phyloP scores from a whole-genome alignment of 2,113 vertebrate genomes.

The Pygathrix nemaeus region DNA sequence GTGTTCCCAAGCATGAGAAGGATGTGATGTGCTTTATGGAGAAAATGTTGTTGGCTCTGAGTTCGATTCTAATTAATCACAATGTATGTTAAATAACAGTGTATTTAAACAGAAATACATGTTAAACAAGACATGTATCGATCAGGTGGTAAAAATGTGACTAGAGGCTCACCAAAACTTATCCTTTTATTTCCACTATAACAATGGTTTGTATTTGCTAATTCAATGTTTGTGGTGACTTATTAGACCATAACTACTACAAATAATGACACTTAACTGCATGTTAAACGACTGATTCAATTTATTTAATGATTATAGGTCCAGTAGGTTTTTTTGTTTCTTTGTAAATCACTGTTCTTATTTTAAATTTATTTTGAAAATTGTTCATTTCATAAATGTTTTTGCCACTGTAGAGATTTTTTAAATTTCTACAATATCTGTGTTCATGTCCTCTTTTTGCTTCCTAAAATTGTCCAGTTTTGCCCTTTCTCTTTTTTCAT shows the following conservation, averaged over 20 bases:
- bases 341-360: neutral
- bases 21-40: neutral
- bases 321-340: neutral
- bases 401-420: neutral
- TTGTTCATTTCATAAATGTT: neutral
- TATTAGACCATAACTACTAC: neutral
- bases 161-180: neutral
- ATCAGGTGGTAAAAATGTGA: neutral
- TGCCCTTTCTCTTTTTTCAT: neutral
- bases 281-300: neutral
- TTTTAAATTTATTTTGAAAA: constrained; percentile 11
- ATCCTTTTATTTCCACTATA: neutral
- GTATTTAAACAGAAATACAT: neutral
- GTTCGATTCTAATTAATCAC: neutral
- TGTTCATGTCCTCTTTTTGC: neutral
- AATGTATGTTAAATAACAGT: neutral
- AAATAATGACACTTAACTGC: neutral
- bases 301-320: neutral
- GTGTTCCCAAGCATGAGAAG: neutral
- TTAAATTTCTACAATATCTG: neutral
- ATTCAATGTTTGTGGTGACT: neutral
- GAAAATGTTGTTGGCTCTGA: neutral
- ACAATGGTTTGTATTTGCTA: neutral
- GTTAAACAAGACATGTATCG: neutral
- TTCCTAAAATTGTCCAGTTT: neutral